Evolutionary conservation across 2,797 vertebrate species (phyloP).

Genomic region (Clarias laeviceps): DNA sequence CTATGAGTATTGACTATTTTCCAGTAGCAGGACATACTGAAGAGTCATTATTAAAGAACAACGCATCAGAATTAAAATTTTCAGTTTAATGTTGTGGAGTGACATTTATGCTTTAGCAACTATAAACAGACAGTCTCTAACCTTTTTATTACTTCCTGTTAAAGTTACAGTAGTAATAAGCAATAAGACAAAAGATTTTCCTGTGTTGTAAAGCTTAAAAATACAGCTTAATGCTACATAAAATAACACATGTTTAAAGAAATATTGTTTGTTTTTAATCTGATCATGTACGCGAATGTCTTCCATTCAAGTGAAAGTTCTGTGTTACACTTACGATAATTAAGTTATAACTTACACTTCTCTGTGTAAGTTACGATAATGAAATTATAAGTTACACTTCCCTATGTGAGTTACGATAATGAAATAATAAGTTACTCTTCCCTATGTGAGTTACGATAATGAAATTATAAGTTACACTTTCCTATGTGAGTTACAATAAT

Average conservation of each 20-base stretch:
- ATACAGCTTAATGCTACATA: not conserved
- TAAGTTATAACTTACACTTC: not conserved
- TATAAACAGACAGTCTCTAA: not conserved
- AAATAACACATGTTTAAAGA: not conserved
- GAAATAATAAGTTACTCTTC: too few relatives aligned
- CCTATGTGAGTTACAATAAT: too few relatives aligned
- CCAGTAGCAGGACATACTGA: not conserved
- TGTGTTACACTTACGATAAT: too few relatives aligned
- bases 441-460: too few relatives aligned
- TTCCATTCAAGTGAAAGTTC: not conserved
- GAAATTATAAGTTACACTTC: too few relatives aligned
- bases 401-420: too few relatives aligned
- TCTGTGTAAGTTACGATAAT: too few relatives aligned
- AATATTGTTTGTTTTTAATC: not conserved
- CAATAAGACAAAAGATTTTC: not conserved
- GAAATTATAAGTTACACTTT: too few relatives aligned
- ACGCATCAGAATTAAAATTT: too few relatives aligned
- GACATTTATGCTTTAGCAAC: not conserved
- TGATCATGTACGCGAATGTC: not conserved
- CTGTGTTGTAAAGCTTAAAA: not conserved
- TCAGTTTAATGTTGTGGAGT: not conserved
- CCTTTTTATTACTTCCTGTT: not conserved
- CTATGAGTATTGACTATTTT: not conserved
- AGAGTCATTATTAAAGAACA: not conserved
- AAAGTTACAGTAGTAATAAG: not conserved